These are phyloP conservation scores for Chydorus sphaericus DNA, from an alignment of 2,888 invertebrate genomes.

Conservation along the genomic window DNA sequence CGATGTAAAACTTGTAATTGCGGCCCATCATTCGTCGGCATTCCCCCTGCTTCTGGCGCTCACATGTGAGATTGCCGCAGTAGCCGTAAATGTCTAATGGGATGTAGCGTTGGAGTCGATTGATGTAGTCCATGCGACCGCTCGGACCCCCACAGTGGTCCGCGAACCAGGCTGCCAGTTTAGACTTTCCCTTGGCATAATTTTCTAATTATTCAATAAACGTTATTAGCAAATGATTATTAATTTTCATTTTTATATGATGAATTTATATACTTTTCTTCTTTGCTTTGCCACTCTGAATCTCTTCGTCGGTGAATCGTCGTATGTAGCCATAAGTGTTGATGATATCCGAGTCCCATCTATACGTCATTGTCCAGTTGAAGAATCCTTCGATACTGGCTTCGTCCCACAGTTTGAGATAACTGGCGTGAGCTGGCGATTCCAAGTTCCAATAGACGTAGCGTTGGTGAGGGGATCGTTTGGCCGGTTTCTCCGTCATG, in stretches of 20 bases:
- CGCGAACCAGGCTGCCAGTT: constrained; percentile 18
- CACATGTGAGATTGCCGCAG: constrained; percentile 15
- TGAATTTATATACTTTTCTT: too few species aligned
- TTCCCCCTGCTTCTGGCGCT: not conserved
- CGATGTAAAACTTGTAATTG: constrained; percentile 3
- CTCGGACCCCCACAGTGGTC: constrained; percentile 17
- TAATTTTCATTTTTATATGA: too few species aligned
- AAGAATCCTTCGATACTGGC: not conserved
- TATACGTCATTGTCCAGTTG: constrained; percentile 2
- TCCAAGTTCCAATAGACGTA: constrained; percentile 1
- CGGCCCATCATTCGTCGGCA: not conserved
- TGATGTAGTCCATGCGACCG: constrained; percentile 16
- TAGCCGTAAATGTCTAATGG: constrained; percentile 16
- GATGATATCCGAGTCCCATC: not conserved
- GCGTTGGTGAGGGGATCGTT: not conserved
- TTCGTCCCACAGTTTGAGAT: not conserved
- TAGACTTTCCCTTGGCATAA: constrained; percentile 6
- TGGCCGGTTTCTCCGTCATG: not conserved
- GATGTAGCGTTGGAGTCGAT: constrained; percentile 16
- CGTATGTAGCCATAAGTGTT: not conserved
- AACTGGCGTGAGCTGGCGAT: not conserved
- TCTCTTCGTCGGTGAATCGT: too few species aligned
- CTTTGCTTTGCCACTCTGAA: too few species aligned
- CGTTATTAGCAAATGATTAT: too few species aligned
- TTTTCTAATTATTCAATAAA: not conserved